These are phyloP conservation scores for Sinodicranocentrus sp. DNA, from an alignment of 2,888 invertebrate genomes.

Conservation along the genomic window DNA sequence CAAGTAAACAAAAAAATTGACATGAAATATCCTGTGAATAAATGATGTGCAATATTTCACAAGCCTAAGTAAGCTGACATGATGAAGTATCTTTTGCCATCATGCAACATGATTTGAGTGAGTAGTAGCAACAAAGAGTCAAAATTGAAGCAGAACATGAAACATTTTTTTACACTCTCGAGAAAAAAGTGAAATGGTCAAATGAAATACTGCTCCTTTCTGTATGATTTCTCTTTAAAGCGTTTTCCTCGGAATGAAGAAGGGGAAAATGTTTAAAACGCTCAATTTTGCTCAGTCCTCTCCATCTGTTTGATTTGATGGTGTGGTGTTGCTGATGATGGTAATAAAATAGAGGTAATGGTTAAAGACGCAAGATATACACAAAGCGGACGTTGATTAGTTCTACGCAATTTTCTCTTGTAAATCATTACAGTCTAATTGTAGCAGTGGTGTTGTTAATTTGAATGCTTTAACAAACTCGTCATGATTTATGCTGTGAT, in stretches of 20 bases:
- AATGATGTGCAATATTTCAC: slow-evolving; percentile 64
- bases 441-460: slow-evolving; percentile 44
- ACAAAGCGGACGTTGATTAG: slow-evolving; percentile 47
- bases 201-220: too few relatives aligned
- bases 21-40: slow-evolving; percentile 53
- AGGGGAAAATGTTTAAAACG: background rate
- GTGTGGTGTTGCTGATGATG: background rate
- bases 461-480: slow-evolving; percentile 66
- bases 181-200: background rate
- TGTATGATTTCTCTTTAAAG: background rate
- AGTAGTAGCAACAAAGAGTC: slow-evolving; percentile 17
- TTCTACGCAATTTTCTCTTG: slow-evolving; percentile 53
- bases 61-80: slow-evolving; percentile 50
- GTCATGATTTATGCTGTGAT: slow-evolving; percentile 63
- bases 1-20: slow-evolving; percentile 56
- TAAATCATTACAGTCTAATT: slow-evolving; percentile 58
- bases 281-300: background rate
- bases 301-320: background rate
- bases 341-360: slow-evolving; percentile 16
- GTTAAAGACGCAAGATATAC: background rate
- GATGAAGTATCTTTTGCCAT: slow-evolving; percentile 61
- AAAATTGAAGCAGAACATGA: slow-evolving; percentile 28
- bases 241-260: background rate
- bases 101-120: slow-evolving; percentile 53
- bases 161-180: slow-evolving; percentile 19